Evolutionary conservation across 2,797 vertebrate species (phyloP).

Genomic region (Gallinago stenura): DNA sequence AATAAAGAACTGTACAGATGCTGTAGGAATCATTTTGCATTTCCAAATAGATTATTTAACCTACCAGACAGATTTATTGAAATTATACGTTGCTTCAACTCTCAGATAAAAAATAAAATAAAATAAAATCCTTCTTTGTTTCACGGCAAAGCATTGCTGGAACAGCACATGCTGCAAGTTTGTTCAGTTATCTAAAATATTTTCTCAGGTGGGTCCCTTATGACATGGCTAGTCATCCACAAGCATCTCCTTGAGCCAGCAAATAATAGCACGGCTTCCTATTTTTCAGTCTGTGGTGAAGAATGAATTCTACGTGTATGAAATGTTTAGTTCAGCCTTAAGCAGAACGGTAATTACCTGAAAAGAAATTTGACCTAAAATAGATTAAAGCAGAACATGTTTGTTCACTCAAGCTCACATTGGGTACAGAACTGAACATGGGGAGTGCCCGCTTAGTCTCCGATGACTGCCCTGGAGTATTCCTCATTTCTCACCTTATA

Average conservation of each 20-base stretch:
- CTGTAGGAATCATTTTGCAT: neutral
- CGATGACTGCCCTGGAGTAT: neutral
- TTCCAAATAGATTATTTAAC: neutral
- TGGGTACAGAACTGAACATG: neutral
- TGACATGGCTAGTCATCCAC: neutral
- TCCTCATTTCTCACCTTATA: neutral
- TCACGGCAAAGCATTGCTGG: neutral
- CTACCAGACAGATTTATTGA: neutral
- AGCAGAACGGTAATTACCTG: neutral
- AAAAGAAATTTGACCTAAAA: conserved; percentile 20
- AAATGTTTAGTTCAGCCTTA: neutral
- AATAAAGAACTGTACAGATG: neutral
- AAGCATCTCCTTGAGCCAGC: conserved; percentile 13
- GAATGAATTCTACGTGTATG: neutral
- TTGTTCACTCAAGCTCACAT: neutral
- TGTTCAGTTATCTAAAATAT: conserved; percentile 53
- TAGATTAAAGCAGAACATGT: neutral
- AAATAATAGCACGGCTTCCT: neutral
- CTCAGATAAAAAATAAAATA: neutral
- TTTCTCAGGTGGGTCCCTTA: conserved; percentile 30
- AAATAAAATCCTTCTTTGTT: neutral
- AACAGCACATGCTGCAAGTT: neutral
- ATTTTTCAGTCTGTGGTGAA: neutral
- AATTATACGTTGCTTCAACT: neutral
- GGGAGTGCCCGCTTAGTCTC: neutral